A percentile compares a stretch with the other conserved stretches of the same genome.
phyloP scores from a whole-genome alignment of 2,888 invertebrate species.

The Hermaeophaga mercurialis region DNA sequence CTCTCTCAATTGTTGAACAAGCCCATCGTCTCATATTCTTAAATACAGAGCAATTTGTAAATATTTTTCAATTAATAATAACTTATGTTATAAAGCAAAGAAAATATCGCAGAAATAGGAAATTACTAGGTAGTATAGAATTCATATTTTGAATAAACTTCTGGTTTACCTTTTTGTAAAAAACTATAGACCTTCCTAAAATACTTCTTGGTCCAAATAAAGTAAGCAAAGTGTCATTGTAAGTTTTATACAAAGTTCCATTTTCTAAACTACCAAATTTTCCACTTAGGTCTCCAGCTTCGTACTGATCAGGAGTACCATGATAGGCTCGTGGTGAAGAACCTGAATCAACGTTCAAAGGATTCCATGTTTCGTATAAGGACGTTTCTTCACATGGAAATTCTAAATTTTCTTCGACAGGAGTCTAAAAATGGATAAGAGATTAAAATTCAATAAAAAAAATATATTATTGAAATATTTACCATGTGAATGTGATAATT shows the following conservation, averaged over 20 bases:
- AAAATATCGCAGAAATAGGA: not conserved
- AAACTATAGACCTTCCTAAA: slow-evolving; percentile 83
- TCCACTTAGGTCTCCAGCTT: slow-evolving; percentile 83
- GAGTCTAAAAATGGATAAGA: slow-evolving; percentile 65
- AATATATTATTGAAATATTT: slow-evolving; percentile 42
- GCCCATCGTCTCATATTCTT: slow-evolving; percentile 73
- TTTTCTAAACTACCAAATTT: slow-evolving; percentile 82
- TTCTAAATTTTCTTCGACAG: slow-evolving; percentile 80
- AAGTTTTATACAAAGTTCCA: slow-evolving; percentile 64
- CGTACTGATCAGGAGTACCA: slow-evolving; percentile 85
- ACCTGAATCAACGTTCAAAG: slow-evolving; percentile 70
- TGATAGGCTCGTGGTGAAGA: slow-evolving; percentile 61
- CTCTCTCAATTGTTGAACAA: slow-evolving; percentile 83
- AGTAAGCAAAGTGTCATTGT: slow-evolving; percentile 82
- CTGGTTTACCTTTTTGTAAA: slow-evolving; percentile 75
- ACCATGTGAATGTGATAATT: slow-evolving; percentile 86
- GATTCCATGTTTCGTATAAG: slow-evolving; percentile 87
- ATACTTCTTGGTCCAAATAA: slow-evolving; percentile 82
- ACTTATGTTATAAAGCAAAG: not conserved
- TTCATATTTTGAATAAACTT: not conserved
- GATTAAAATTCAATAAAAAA: not conserved
- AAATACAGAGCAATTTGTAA: too few species aligned
- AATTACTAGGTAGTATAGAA: not conserved
- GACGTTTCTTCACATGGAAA: slow-evolving; percentile 87
- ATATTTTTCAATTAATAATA: too few species aligned